Conservation (phyloP, 2,797 vertebrate genomes). For the Alcedo quadribrachys region DNA sequence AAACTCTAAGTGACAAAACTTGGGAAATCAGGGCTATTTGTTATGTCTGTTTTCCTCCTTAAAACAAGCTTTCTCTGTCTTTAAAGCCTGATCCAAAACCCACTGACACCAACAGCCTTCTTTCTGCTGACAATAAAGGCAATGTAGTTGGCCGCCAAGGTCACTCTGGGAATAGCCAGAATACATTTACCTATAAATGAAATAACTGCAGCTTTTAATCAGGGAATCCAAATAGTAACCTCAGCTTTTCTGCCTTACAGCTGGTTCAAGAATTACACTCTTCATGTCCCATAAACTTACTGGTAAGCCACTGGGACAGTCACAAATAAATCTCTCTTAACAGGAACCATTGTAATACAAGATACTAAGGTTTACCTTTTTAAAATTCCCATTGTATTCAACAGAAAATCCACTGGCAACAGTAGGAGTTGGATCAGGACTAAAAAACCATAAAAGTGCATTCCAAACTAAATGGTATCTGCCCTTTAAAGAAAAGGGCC, state of each 20-base stretch:
- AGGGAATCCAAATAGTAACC: constrained; percentile 8
- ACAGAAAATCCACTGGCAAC: constrained; percentile 6
- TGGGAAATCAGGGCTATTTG: not conserved
- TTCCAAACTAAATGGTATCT: constrained; percentile 14
- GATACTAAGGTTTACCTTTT: not conserved
- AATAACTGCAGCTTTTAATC: constrained; percentile 17
- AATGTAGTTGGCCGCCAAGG: not conserved
- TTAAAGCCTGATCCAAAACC: constrained; percentile 60
- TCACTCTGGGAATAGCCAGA: constrained; percentile 27
- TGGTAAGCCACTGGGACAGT: not conserved
- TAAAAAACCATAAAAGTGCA: not conserved
- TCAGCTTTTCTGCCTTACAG: constrained; percentile 38
- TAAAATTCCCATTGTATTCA: not conserved
- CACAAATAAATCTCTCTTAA: not conserved
- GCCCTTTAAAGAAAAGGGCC: constrained; percentile 26
- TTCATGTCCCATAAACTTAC: not conserved
- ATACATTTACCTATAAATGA: constrained; percentile 24
- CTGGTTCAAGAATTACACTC: not conserved
- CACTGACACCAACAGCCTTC: constrained; percentile 42
- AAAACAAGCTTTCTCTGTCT: constrained; percentile 21
- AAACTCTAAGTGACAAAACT: constrained; percentile 10
- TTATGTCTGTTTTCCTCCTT: constrained; percentile 20
- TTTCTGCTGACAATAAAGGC: constrained; percentile 36
- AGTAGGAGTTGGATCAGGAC: constrained; percentile 52
- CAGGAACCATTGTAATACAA: not conserved